Evolutionary conservation across 2,113 vertebrate genomes (phyloP).

Genomic region (Panthera leo): DNA sequence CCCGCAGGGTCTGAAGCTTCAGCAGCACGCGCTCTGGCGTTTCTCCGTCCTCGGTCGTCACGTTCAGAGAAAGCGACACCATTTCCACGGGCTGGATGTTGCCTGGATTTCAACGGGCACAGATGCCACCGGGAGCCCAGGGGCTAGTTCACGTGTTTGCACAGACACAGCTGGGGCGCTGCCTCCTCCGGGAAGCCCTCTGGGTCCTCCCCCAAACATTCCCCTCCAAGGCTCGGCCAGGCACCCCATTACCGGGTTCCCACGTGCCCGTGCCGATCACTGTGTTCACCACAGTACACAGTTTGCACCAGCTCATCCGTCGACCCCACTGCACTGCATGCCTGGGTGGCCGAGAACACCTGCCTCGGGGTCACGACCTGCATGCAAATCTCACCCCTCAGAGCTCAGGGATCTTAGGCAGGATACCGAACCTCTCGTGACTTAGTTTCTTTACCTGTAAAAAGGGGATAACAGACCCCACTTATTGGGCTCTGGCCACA

Average conservation of each 20-base stretch:
- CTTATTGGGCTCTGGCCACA: not conserved
- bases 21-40: not conserved
- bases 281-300: rapidly evolving
- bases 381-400: rapidly evolving
- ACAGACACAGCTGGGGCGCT: not conserved
- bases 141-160: not conserved
- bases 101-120: not conserved
- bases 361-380: not conserved
- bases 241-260: rapidly evolving
- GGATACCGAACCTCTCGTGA: not conserved
- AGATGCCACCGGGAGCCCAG: not conserved
- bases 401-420: not conserved
- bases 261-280: rapidly evolving
- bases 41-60: not conserved
- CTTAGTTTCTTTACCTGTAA: not conserved
- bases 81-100: not conserved
- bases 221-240: not conserved
- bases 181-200: not conserved
- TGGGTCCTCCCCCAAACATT: not conserved
- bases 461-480: not conserved
- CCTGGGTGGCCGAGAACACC: not conserved
- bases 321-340: not conserved
- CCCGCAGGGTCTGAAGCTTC: rapidly evolving
- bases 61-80: not conserved
- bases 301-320: rapidly evolving